Percentiles rank a stretch among this genome's conserved stretches.
Evolutionary conservation across 2,888 invertebrate species (phyloP).

Genomic region (Drosophila prolongata): DNA sequence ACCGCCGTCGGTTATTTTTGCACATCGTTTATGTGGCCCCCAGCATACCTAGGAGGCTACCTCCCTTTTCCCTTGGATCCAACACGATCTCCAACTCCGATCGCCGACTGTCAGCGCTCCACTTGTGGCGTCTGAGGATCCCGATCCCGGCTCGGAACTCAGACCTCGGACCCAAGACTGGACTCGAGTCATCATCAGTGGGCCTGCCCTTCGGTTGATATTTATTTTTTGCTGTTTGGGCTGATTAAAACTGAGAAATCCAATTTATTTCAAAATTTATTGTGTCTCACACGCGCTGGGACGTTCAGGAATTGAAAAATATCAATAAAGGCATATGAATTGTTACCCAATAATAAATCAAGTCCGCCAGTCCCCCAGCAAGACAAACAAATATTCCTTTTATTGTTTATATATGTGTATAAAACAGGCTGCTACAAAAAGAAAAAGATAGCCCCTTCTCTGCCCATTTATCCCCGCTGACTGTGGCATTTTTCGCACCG

Average conservation of each 20-base stretch:
- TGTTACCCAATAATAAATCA: conserved; percentile 81
- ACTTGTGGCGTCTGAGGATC: conserved; percentile 49
- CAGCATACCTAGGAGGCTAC: conserved; percentile 67
- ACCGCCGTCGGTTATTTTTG: conserved; percentile 45
- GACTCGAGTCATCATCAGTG: conserved; percentile 35
- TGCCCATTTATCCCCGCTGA: background rate
- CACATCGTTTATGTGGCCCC: conserved; percentile 63
- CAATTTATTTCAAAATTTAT: conserved; percentile 81
- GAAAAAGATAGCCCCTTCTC: conserved; percentile 31
- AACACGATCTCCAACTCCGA: conserved; percentile 25
- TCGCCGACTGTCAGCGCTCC: conserved; percentile 41
- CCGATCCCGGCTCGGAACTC: conserved; percentile 4
- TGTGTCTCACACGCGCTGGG: conserved; percentile 75
- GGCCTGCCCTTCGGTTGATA: conserved; percentile 40
- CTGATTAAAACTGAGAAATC: conserved; percentile 80
- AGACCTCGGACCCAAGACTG: conserved; percentile 10
- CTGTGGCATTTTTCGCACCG: conserved; percentile 75
- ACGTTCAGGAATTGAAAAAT: conserved; percentile 77
- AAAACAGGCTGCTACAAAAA: background rate
- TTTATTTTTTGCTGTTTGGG: conserved; percentile 49
- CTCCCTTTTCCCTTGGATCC: conserved; percentile 25
- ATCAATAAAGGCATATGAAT: conserved; percentile 79
- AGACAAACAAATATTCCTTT: conserved; percentile 74
- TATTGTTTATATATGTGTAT: conserved; percentile 69
- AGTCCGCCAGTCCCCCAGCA: conserved; percentile 45